Conservation (phyloP, 1,140 invertebrate genomes). For the Drosophila athabasca region DNA sequence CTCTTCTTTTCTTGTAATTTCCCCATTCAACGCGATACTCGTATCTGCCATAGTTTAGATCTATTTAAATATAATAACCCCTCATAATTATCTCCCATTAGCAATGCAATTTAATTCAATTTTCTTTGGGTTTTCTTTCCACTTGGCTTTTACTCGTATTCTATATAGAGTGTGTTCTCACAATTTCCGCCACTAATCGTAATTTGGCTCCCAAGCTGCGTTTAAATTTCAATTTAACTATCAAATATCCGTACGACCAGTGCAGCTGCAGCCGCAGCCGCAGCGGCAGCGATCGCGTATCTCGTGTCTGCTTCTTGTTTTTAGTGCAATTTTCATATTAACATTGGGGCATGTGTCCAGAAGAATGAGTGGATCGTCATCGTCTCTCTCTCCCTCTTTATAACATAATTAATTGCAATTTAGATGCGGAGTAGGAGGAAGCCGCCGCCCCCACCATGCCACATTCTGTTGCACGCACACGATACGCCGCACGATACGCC, state of each 20-base stretch:
- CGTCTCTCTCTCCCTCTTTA: constrained; percentile 39
- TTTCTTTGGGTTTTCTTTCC: background rate
- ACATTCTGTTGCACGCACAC: constrained; percentile 14
- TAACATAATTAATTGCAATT: constrained; percentile 81
- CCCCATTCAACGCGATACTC: no score
- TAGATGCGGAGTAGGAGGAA: constrained; percentile 45
- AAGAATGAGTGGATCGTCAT: constrained; percentile 45
- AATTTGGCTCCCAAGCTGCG: constrained; percentile 19
- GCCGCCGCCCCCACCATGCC: constrained; percentile 34
- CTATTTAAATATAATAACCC: constrained; percentile 47
- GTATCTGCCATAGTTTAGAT: constrained; percentile 28
- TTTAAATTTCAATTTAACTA: constrained; percentile 55
- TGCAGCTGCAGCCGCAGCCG: background rate
- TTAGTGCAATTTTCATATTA: constrained; percentile 80
- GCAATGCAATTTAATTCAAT: constrained; percentile 42
- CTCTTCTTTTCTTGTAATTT: no score
- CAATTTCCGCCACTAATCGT: constrained; percentile 13
- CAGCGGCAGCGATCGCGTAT: constrained; percentile 1
- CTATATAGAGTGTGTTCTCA: constrained; percentile 10
- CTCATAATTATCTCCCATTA: constrained; percentile 34
- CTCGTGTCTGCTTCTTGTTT: constrained; percentile 27
- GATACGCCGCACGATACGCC: no score
- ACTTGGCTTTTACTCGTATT: background rate
- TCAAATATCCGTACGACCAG: constrained; percentile 56
- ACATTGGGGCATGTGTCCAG: constrained; percentile 56